Evolutionary conservation across 2,113 vertebrate species (phyloP).

Genomic region (Cottus gobio): DNA sequence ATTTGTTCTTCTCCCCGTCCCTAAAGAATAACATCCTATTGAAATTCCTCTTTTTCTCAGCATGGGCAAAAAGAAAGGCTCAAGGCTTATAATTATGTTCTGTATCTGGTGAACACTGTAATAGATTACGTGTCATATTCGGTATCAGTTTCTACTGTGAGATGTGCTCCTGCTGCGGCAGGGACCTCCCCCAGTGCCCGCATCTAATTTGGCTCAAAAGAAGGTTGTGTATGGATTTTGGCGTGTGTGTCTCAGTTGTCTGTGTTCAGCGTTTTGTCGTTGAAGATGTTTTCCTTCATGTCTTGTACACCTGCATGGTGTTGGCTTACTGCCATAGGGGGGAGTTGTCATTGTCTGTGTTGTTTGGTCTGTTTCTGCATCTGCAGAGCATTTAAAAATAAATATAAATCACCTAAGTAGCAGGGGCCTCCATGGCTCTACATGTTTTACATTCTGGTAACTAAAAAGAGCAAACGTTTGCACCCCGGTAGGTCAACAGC

Average conservation of each 20-base stretch:
- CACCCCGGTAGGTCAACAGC: background rate
- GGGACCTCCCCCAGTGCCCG: constrained; percentile 45
- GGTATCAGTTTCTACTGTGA: constrained; percentile 38
- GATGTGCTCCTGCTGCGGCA: constrained; percentile 27
- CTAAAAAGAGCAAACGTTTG: background rate
- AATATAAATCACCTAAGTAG: constrained; percentile 1
- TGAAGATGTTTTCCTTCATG: constrained; percentile 19
- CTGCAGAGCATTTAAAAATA: constrained; percentile 41
- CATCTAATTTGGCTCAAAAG: constrained; percentile 55
- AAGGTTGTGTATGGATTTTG: constrained; percentile 26
- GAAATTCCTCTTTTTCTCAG: constrained; percentile 25
- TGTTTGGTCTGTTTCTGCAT: constrained; percentile 61
- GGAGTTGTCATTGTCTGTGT: constrained; percentile 17
- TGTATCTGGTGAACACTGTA: constrained; percentile 35
- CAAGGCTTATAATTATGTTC: constrained; percentile 22
- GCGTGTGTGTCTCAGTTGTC: constrained; percentile 27
- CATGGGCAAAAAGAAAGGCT: constrained; percentile 5
- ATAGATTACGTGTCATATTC: constrained; percentile 60
- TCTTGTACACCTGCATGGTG: constrained; percentile 52
- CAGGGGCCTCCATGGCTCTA: background rate
- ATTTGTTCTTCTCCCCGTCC: constrained; percentile 28
- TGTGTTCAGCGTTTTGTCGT: background rate
- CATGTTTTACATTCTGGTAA: background rate
- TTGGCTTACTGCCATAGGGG: constrained; percentile 37
- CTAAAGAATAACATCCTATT: background rate